Evolutionary conservation across 2,888 invertebrate species (phyloP), one percentile per base, ranked within the genome.

Genomic region (Psylliodes chrysocephalus): DNA sequence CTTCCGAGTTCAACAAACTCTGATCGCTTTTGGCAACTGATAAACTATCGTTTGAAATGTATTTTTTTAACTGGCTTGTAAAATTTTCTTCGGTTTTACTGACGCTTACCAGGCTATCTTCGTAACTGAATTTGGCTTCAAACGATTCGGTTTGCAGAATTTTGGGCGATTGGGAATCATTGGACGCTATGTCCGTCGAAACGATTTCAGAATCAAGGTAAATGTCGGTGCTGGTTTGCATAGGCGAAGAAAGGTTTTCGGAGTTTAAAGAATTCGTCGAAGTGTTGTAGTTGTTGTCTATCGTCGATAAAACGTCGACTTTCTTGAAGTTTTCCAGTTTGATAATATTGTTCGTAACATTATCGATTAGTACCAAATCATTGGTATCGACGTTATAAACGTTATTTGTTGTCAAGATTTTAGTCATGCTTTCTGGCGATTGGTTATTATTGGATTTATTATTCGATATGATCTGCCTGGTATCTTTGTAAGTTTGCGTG

Each of bases 211-310:
- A 83, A 69, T 83, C 83, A 49, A 82, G 68, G 67, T 83, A 82
- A 63, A 83, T 78, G 68, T 84, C 84, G 1, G 83, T 83, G 71
- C 84, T 84, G 2, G 84, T 83, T 72, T 84, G 84, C 83, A 84
- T 84, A 3, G 84, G 84, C 14, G 84, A 84, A 14, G 82, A 83
- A 49, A 83, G 73, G 71, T 84, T 82, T 60, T 84, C 83, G 0
- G 83, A 83, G 69, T 81, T 82, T 49, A 83, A 71, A 5, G 84
- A 84, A 71, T 82, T 83, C 15, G 80, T 80, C 8, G 82, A 82
- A 63, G 81, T 82, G 66, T 82, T 82, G 51, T 82, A 78, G 66
- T 82, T 81, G 44, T 79, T 76, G 55, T 79, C 75, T 44, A 75
- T 71, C 6, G 68, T 73, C 0, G 72, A 55, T 38, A 73, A 71